These are phyloP conservation scores for Rhagologus leucostigma DNA, from an alignment of 2,113 vertebrate species.

Conservation along the genomic window DNA sequence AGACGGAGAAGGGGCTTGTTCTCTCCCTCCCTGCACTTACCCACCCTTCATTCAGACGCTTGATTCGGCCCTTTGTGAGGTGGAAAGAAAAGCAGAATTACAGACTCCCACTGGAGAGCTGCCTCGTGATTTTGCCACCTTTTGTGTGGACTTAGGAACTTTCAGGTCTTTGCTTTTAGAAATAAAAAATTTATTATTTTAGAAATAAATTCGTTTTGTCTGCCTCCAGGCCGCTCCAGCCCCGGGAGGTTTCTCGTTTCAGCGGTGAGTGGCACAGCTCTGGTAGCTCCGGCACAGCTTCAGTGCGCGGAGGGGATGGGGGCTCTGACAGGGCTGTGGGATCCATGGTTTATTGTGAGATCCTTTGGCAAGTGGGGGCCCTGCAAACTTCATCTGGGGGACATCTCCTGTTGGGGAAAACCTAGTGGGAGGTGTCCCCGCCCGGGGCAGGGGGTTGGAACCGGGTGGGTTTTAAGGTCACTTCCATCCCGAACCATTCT, in stretches of 20 bases:
- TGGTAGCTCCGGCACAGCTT: fast-evolving
- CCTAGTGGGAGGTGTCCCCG: too few species aligned
- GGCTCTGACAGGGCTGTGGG: background rate
- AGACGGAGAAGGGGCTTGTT: too few species aligned
- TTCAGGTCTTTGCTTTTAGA: background rate
- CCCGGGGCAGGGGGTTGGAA: background rate
- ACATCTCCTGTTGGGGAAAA: background rate
- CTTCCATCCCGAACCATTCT: background rate
- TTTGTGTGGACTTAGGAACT: background rate
- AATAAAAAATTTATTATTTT: too few species aligned
- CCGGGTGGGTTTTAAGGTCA: background rate
- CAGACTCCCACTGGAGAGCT: background rate
- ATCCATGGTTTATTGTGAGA: background rate
- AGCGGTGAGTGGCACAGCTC: fast-evolving
- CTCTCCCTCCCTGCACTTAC: too few species aligned
- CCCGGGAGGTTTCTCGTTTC: background rate
- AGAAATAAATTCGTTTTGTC: background rate
- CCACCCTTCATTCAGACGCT: fast-evolving
- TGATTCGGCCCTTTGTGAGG: background rate
- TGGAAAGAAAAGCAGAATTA: background rate
- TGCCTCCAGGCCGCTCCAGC: background rate
- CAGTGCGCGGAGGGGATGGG: background rate
- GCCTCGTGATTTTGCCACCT: background rate
- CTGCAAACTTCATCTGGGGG: background rate
- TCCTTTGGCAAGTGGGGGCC: background rate